phyloP scores from a whole-genome alignment of 2,797 vertebrate species.

The Chelmon rostratus region DNA sequence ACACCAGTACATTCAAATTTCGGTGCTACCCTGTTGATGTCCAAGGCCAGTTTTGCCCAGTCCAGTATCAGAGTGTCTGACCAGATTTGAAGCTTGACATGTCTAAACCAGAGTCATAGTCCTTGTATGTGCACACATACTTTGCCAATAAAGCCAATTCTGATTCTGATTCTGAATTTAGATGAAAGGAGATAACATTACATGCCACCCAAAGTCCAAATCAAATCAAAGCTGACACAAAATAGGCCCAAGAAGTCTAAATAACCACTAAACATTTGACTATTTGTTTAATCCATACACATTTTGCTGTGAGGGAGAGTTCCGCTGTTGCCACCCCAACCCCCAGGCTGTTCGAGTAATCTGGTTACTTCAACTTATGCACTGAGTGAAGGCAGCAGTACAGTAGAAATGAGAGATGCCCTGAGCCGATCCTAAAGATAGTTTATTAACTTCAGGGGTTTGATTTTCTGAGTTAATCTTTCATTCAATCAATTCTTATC shows the following conservation, averaged over 20 bases:
- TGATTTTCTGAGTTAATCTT: background rate
- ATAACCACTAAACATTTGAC: background rate
- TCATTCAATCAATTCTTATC: too few species aligned
- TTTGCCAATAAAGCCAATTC: too few species aligned
- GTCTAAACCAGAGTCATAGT: too few species aligned
- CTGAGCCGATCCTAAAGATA: background rate
- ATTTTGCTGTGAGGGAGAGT: background rate
- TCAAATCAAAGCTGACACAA: background rate
- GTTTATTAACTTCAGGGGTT: too few species aligned
- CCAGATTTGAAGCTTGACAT: background rate
- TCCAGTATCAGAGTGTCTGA: conserved; percentile 37
- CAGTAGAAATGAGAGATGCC: background rate
- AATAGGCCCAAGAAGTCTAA: background rate
- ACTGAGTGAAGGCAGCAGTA: background rate
- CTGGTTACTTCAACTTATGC: background rate
- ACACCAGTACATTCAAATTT: background rate
- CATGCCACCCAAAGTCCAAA: background rate
- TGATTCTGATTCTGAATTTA: background rate
- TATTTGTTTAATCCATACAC: background rate
- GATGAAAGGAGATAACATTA: background rate
- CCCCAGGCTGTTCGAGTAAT: background rate
- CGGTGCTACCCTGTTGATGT: background rate
- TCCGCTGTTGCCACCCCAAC: background rate
- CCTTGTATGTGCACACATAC: too few species aligned
- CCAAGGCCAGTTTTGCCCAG: background rate